Evolutionary conservation across 2,797 vertebrate species (phyloP), one percentile per base, ranked within the genome.

Genomic region (Sebastes kiyomatsui): DNA sequence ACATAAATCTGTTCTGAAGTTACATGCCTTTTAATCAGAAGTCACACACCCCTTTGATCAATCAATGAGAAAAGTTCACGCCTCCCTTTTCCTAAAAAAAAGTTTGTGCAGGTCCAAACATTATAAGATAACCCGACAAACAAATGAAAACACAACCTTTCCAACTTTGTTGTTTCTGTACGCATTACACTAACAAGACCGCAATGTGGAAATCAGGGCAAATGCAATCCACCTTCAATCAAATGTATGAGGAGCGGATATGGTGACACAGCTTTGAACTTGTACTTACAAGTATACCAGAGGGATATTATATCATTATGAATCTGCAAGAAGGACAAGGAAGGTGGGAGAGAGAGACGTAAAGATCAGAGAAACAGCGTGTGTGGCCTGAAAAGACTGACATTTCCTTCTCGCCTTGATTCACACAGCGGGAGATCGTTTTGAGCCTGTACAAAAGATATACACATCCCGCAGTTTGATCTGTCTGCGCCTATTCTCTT

Each of bases 191-290:
- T 33, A 59, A 75, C n/a, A n/a, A 28, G 38, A 79, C 70, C 59
- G 85, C 61, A 30, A 42, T 2, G 23, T 27, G 64, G 75, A 85
- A 82, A 83, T 73, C 72, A 28, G 69, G 46, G 52, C 59, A 52
- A 64, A 76, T 32, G 42, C 66, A 78, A 72, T 73, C 52, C 11
- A 30, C 69, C 71, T 72, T 81, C 80, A 82, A 73, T 82, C 81
- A 75, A 68, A 88, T 58, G 67, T 61, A 52, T 14, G 69, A 60
- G 65, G 60, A 58, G 65, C 87, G 64, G 75, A 73, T 32, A 62
- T 8, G 18, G 42, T 52, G 73, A 77, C 75, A 72, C 64, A 59
- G 64, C 86, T 89, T 81, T 90, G 83, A 93, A 85, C 87, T 77
- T 77, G 30, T 67, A 75, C 81, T 85, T 59, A 75, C 72, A 73